Percentiles rank a stretch among this genome's conserved stretches.
phyloP scores from a whole-genome alignment of 64 coral and sea anemone genomes.

The Stichodactyla mertensii region DNA sequence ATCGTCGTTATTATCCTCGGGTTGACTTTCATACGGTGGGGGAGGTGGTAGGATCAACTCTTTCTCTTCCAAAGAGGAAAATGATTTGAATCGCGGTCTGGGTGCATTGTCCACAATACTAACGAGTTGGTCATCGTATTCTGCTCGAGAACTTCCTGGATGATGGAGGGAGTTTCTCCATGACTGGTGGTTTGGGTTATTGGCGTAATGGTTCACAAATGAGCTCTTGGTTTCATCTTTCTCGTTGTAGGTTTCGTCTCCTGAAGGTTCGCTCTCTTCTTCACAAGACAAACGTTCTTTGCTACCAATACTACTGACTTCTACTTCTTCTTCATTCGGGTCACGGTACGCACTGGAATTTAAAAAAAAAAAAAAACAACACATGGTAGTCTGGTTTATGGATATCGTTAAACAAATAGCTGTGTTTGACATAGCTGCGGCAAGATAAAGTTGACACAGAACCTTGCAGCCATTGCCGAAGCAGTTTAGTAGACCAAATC shows the following conservation, averaged over 20 bases:
- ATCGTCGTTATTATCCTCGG: constrained; percentile 22
- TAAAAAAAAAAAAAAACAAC: not conserved
- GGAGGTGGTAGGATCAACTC: not conserved
- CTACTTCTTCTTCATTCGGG: constrained; percentile 15
- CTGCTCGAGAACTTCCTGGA: not conserved
- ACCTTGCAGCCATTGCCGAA: too few relatives aligned
- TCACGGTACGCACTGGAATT: constrained; percentile 48
- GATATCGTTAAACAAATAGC: too few relatives aligned
- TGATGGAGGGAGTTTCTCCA: constrained; percentile 32
- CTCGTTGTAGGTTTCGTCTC: constrained; percentile 24
- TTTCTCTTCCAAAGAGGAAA: constrained; percentile 17
- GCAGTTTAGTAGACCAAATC: too few relatives aligned
- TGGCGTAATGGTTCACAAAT: constrained; percentile 21
- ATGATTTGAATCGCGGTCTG: constrained; percentile 23
- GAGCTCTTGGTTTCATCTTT: constrained; percentile 23
- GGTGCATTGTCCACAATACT: not conserved
- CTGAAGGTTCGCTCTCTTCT: constrained; percentile 35
- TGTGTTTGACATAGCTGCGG: too few relatives aligned
- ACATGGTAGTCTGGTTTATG: not conserved
- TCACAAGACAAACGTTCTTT: constrained; percentile 42
- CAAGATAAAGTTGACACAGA: too few relatives aligned
- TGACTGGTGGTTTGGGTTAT: constrained; percentile 20
- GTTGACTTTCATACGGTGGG: constrained; percentile 15
- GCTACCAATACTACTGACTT: constrained; percentile 45
- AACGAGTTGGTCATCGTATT: not conserved